phyloP scores from a whole-genome alignment of 2,797 vertebrate species.

The Pitangus sulphuratus region DNA sequence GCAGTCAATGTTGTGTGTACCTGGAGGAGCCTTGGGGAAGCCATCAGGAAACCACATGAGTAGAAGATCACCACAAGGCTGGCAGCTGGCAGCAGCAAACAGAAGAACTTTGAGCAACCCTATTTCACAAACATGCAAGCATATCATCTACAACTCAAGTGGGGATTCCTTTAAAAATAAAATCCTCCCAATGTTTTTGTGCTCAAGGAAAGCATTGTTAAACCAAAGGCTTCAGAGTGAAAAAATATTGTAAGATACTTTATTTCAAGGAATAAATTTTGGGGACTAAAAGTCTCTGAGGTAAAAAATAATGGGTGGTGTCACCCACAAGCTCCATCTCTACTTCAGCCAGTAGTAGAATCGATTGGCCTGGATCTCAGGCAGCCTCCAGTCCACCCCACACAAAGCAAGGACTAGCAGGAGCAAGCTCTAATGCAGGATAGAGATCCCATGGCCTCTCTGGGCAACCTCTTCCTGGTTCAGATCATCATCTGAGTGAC shows the following conservation, averaged over 20 bases:
- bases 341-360: neutral
- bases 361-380: neutral
- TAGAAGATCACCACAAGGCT: neutral
- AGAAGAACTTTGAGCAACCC: neutral
- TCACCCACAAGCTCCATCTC: fast-evolving
- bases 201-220: neutral
- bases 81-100: neutral
- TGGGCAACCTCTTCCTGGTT: neutral
- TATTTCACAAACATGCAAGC: neutral
- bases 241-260: slow-evolving; percentile 37
- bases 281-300: neutral
- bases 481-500: neutral
- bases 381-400: neutral
- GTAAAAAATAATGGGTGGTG: slow-evolving; percentile 2
- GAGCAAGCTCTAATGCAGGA: neutral
- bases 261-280: slow-evolving; percentile 53
- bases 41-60: neutral
- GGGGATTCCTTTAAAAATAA: neutral
- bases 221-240: neutral
- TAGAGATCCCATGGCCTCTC: neutral
- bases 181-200: neutral
- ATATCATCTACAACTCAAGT: fast-evolving
- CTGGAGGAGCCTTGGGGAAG: neutral
- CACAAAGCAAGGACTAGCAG: neutral
- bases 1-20: neutral